Evolutionary conservation across 2,113 vertebrate genomes (phyloP), one percentile per base, ranked within the genome.

Genomic region (Channa argus): DNA sequence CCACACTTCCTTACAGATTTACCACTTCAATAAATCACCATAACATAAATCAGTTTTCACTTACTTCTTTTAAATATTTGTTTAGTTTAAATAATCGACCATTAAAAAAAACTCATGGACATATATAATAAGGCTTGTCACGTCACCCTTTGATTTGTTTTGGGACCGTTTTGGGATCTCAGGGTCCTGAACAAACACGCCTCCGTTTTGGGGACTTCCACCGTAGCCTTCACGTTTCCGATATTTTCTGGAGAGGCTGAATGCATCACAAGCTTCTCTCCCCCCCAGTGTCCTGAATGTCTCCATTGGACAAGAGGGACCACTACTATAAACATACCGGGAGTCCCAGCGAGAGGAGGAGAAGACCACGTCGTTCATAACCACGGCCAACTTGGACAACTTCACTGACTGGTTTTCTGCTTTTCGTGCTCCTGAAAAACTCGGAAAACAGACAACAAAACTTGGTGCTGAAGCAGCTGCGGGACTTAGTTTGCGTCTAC

Each of bases 311-410:
- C 70, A 39, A 33, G 39, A 81, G 68, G 77, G 77, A 82, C 77
- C 81, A 64, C 82, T 86, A 80, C 74, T 86, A 87, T 78, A 86
- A 91, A 88, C 85, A 90, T 63, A 81, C 38, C 15, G 8, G 51
- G 71, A 83, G 75, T 65, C 80, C 63, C 79, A 64, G 66, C 39
- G 37, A 67, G 58, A 85, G 43, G 68, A 58, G 63, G 65, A 61
- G 54, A 76, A 24, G 24, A 24, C 47, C 75, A 60, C 71, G 76
- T 84, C 82, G 63, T 55, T 54, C 11, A 52, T 49, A 37, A 12
- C 50, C 62, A 24, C 51, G 37, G n/a, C n/a, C 58, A 68, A 72
- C 49, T 46, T 52, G n/a, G n/a, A 11, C 2, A 78, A n/a, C 15
- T 68, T 63, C 47, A n/a, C 0, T 1, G 2, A 24, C 8, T n/a